Evolutionary conservation across 1,140 invertebrate species (phyloP), one percentile per base, ranked within the genome.

Genomic region (Drosophila erecta): DNA sequence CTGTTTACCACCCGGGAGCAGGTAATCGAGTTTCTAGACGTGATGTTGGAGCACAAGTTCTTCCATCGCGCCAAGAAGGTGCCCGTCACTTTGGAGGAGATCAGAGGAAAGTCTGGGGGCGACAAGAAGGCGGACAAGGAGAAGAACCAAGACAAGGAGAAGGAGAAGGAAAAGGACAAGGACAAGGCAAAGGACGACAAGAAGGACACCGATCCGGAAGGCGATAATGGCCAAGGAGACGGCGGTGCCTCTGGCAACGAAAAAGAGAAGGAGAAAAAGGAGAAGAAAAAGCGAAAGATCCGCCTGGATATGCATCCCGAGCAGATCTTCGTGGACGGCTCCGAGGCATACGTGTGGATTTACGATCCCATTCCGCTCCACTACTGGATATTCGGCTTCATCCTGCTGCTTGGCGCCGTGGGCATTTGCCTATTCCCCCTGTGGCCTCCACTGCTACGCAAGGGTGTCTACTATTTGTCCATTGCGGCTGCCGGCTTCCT

Each of bases 261-360:
- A 11, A 80, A 89, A 24, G 72, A 76, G 10, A 92, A 75, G 61
- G 71, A 76, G 14, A 91, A 75, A 59, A 94, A 94, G 66, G 94
- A 95, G 70, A 95, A 95, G 89, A 93, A 94, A 65, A 95, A 95
- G 79, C 94, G 95, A 66, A 95, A 95, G 92, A 95, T 95, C 20
- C 96, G 98, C 41, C 92, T 99, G 12, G 97, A 99, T 92, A 99
- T 99, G 98, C 98, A 99, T 93, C 95, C 98, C 83, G 97, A 99
- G 72, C 98, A 99, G 93, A 92, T 96, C 76, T 99, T 99, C 93
- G 94, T 98, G 4, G 98, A 99, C 93, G 96, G 96, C 40, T 94
- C 96, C 35, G 98, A 99, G 93, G 97, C 98, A 3, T 99, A 99
- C 93, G 98, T 99, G 14, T 99, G 99, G 99, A 96, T 99, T 60